These are phyloP conservation scores for Paguma larvata DNA, from an alignment of 2,797 vertebrate species.

Conservation along the genomic window DNA sequence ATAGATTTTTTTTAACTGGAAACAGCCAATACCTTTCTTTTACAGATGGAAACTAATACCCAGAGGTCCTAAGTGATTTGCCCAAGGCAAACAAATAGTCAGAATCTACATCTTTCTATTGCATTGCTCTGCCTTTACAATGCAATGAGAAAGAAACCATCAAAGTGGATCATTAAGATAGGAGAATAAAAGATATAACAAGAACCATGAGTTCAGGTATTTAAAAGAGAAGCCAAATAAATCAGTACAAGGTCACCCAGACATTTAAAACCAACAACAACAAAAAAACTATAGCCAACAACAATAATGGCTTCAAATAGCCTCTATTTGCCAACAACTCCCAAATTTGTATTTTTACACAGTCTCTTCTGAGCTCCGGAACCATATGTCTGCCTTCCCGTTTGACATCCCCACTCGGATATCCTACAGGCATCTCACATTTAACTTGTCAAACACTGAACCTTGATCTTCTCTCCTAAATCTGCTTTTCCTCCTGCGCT, in stretches of 20 bases:
- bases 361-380: background rate
- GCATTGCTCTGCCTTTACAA: background rate
- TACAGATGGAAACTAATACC: slow-evolving; percentile 19
- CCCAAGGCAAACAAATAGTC: background rate
- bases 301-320: slow-evolving; percentile 39
- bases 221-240: slow-evolving; percentile 62
- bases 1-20: slow-evolving; percentile 17
- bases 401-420: background rate
- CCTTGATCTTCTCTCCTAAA: background rate
- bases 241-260: slow-evolving; percentile 17
- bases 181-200: slow-evolving; percentile 8
- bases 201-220: background rate
- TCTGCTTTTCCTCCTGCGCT: background rate
- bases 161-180: slow-evolving; percentile 56
- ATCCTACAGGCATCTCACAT: slow-evolving; percentile 19
- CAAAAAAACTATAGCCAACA: background rate
- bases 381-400: background rate
- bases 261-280: slow-evolving; percentile 9
- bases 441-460: slow-evolving; percentile 40
- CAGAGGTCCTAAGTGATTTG: slow-evolving; percentile 32
- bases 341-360: background rate
- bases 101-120: slow-evolving; percentile 33
- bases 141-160: slow-evolving; percentile 59
- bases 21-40: slow-evolving; percentile 29
- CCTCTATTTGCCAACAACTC: background rate